phyloP scores from a whole-genome alignment of 35 echinoderm and acorn worm species.

The Strongylocentrotus purpuratus region DNA sequence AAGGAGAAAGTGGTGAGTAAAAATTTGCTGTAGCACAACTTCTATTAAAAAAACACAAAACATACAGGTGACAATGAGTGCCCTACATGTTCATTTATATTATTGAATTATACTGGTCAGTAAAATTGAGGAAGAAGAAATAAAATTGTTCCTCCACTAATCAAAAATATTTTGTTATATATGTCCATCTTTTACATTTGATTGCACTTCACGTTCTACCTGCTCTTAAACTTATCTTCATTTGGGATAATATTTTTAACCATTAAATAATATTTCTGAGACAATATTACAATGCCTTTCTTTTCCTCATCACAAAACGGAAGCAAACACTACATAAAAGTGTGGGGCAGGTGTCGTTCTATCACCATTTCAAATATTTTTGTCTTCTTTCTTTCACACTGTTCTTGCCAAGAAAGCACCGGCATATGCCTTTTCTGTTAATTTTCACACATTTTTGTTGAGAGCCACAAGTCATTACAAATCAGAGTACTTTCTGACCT shows the following conservation, averaged over 20 bases:
- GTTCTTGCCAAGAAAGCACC: not conserved
- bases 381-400: not conserved
- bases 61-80: not conserved
- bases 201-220: no score
- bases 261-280: no score
- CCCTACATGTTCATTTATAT: not conserved
- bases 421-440: not conserved
- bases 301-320: not conserved
- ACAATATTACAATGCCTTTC: not conserved
- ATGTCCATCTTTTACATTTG: not conserved
- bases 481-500: not conserved
- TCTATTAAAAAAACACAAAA: not conserved
- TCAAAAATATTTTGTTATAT: not conserved
- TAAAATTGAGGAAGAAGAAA: not conserved
- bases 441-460: not conserved
- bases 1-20: not conserved
- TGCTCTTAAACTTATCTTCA: no score
- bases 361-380: not conserved
- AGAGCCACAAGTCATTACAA: not conserved
- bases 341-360: not conserved
- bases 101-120: not conserved
- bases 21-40: not conserved
- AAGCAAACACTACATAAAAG: not conserved
- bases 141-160: not conserved
- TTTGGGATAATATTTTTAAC: no score